phyloP scores from a whole-genome alignment of 2,113 vertebrate genomes.

The Lepus europaeus region DNA sequence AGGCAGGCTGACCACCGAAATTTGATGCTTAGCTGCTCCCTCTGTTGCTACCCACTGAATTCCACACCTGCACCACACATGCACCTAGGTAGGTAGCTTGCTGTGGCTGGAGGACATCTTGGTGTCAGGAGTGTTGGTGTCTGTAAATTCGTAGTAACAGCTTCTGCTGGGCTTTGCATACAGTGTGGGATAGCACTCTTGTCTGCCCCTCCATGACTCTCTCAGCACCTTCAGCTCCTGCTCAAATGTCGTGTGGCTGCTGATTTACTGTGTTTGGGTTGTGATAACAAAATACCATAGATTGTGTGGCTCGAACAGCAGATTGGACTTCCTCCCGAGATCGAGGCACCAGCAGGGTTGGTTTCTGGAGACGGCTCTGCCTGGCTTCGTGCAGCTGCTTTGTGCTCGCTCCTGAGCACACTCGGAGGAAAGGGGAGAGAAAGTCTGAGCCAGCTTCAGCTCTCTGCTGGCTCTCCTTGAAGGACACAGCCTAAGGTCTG shows the following conservation, averaged over 20 bases:
- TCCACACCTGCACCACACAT: no score
- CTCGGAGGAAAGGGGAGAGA: background rate
- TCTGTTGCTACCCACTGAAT: background rate
- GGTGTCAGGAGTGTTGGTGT: background rate
- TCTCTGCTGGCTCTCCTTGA: background rate
- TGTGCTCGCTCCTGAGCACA: background rate
- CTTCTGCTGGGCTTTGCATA: background rate
- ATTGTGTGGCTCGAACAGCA: background rate
- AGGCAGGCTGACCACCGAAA: background rate
- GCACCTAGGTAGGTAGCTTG: background rate
- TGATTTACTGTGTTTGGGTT: background rate
- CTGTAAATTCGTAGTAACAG: background rate
- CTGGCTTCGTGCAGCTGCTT: background rate
- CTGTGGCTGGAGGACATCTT: background rate
- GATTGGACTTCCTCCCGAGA: no score
- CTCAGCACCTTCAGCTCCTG: background rate
- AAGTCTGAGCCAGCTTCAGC: background rate
- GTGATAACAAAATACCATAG: background rate
- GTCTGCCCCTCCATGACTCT: background rate
- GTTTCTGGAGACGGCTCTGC: background rate
- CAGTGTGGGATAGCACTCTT: background rate
- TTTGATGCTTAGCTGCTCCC: background rate
- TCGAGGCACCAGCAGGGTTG: background rate
- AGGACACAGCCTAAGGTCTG: background rate
- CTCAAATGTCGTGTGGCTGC: background rate